Evolutionary conservation across 1,140 invertebrate genomes (phyloP), one percentile per base, ranked within the genome.

Genomic region (Orchestia grillus): DNA sequence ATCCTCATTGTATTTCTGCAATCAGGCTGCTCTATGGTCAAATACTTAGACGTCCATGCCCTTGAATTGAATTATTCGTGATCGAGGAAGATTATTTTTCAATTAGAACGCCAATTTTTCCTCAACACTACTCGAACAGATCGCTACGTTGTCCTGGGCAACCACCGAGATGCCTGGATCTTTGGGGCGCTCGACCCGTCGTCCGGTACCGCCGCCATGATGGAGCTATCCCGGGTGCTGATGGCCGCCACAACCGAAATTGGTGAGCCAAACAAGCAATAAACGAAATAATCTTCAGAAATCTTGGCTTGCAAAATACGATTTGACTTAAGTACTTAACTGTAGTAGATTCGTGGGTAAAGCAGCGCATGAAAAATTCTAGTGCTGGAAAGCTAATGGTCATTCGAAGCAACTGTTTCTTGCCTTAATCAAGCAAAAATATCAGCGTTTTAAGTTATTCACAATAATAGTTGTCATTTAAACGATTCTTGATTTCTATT

Each of bases 161-260:
- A 98, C 96, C 98, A 98, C 96, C 97, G 98, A 96, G 98, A 98
- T 97, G 97, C 98, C 44, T 98, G 98, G 98, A 97, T 97, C 15
- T 98, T 97, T 96, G 98, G 98, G 43, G 97, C 98, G 41, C 96
- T 98, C 45, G 98, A 98, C 97, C 98, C 98, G 98, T 97, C 97
- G 97, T 96, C 97, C 87, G 98, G 98, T 6, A 98, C 98, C 28
- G 98, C 98, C 0, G 97, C 97, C 23, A 96, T 98, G 57, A 97
- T 98, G 19, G 97, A 97, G 96, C 57, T 97, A 16, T 95, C 96
- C 19, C 53, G 97, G 36, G 91, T 96, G 40, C 95, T 96, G 77
- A 57, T 87, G 40, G 91, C 77, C 42, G 45, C 96, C 44, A 62
- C 47, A 40, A 96, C 95, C 44, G 57, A 96, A 95, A 96, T 88